Percentiles rank a stretch among this genome's conserved stretches.
These are phyloP conservation scores for Andrena fulva DNA, from an alignment of 2,888 invertebrate species.

Conservation along the genomic window DNA sequence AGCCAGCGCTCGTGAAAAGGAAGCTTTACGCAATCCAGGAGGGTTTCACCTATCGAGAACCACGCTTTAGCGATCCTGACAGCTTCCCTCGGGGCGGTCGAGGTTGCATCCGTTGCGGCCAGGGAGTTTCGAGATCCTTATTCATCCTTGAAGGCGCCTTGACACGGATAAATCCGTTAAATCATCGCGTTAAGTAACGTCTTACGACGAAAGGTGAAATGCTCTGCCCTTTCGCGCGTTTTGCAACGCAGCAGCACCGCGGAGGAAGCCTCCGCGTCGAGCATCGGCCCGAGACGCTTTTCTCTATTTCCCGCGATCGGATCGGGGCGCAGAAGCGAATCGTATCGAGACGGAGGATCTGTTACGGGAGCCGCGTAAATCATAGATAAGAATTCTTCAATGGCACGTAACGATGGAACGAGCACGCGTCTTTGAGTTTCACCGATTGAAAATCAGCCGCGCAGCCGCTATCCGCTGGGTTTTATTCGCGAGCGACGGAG, in stretches of 20 bases:
- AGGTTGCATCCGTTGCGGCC: slow-evolving; percentile 17
- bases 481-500: slow-evolving; percentile 24
- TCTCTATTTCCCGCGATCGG: neutral
- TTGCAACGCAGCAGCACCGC: neutral
- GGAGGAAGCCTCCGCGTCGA: neutral
- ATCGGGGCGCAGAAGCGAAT: neutral
- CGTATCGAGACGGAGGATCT: neutral
- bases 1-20: slow-evolving; percentile 15
- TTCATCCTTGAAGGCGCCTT: slow-evolving; percentile 26
- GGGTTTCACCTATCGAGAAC: slow-evolving; percentile 56
- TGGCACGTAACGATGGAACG: slow-evolving; percentile 2
- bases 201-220: slow-evolving; percentile 25
- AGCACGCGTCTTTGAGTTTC: slow-evolving; percentile 20
- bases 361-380: slow-evolving; percentile 6
- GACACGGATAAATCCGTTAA: slow-evolving; percentile 49
- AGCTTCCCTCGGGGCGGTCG: neutral
- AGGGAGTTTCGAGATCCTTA: neutral
- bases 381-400: slow-evolving; percentile 28
- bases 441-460: slow-evolving; percentile 33
- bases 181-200: slow-evolving; percentile 53
- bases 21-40: slow-evolving; percentile 50
- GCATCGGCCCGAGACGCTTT: neutral
- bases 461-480: neutral
- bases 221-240: neutral
- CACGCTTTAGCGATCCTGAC: neutral